A percentile compares a stretch with the other conserved stretches of the same genome.
These are phyloP conservation scores for Phortica magna DNA, from an alignment of 2,888 invertebrate species.

Conservation along the genomic window DNA sequence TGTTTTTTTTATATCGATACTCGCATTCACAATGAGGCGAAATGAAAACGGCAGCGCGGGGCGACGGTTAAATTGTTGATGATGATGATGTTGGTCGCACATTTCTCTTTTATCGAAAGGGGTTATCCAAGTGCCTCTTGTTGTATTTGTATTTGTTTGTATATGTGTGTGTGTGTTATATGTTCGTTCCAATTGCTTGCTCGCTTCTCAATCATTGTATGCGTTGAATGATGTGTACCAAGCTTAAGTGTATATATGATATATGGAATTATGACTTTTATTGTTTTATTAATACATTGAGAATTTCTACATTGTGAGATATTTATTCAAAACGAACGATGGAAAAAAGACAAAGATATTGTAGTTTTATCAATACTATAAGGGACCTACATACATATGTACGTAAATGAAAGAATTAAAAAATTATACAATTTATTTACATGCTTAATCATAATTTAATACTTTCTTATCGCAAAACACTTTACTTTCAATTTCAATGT, in stretches of 20 bases:
- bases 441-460: no score
- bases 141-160: not conserved
- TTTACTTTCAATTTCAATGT: no score
- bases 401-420: no score
- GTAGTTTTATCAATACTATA: not conserved
- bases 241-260: not conserved
- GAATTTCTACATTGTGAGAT: not conserved
- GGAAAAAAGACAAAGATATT: not conserved
- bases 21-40: not conserved
- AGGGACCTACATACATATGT: no score
- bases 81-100: not conserved
- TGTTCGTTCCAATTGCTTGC: constrained; percentile 12
- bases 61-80: not conserved
- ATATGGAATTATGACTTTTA: constrained; percentile 28
- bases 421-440: no score
- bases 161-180: constrained; percentile 6
- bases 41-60: not conserved
- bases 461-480: no score
- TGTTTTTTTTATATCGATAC: constrained; percentile 18
- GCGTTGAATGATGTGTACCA: constrained; percentile 26
- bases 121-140: constrained; percentile 27
- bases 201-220: constrained; percentile 18
- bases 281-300: constrained; percentile 16
- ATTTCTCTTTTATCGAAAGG: constrained; percentile 25
- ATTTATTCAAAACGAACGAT: not conserved